Evolutionary conservation across 2,888 invertebrate genomes (phyloP).

Genomic region (Scaptomyza flava): DNA sequence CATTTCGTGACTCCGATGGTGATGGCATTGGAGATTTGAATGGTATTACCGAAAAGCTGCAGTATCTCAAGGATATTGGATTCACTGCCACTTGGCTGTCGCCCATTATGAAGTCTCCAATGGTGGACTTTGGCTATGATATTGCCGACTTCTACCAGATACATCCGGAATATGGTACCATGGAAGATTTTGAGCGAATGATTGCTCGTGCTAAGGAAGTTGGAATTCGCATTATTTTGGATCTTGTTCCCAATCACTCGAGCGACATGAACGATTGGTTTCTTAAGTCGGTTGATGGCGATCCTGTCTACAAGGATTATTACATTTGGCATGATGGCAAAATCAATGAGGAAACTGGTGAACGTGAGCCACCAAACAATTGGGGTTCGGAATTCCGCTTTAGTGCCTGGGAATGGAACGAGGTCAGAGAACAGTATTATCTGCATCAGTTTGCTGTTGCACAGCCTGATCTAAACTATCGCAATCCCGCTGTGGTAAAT

Average conservation of each 20-base stretch:
- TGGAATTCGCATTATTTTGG: constrained; percentile 84
- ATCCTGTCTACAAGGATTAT: constrained; percentile 88
- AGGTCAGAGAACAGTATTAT: constrained; percentile 86
- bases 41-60: constrained; percentile 87
- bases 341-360: constrained; percentile 79
- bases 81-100: constrained; percentile 90
- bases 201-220: constrained; percentile 86
- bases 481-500: constrained; percentile 85
- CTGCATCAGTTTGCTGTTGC: constrained; percentile 87
- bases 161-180: constrained; percentile 89
- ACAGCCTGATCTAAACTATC: constrained; percentile 89
- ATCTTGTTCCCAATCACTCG: constrained; percentile 87
- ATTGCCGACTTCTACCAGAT: constrained; percentile 89
- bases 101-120: constrained; percentile 91
- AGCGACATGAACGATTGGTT: constrained; percentile 95
- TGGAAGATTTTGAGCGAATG: constrained; percentile 89
- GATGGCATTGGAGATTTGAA: constrained; percentile 90
- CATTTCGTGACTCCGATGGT: constrained; percentile 91
- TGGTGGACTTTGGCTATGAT: constrained; percentile 92
- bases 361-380: constrained; percentile 85
- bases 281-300: constrained; percentile 87
- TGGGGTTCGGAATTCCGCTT: constrained; percentile 86
- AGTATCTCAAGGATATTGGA: constrained; percentile 88
- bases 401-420: constrained; percentile 88
- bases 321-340: constrained; percentile 89